These are phyloP conservation scores for Lasaia peninsularis DNA, from an alignment of 1,140 invertebrate species.

Conservation along the genomic window DNA sequence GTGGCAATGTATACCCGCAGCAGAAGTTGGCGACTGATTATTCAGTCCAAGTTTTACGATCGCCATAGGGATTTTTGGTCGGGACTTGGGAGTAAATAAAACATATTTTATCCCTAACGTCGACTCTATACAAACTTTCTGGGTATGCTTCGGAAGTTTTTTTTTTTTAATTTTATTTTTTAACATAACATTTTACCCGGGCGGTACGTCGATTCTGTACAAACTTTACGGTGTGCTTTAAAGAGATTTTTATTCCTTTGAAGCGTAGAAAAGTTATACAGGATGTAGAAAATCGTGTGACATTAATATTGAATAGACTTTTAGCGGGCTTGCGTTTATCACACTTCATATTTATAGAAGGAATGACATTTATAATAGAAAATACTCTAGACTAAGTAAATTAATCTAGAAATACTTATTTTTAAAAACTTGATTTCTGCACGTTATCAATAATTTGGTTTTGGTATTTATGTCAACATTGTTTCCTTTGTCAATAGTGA, in stretches of 20 bases:
- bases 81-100: conserved; percentile 22
- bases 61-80: conserved; percentile 24
- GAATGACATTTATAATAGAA: too few relatives aligned
- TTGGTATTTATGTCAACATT: too few relatives aligned
- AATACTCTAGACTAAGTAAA: too few relatives aligned
- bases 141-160: not conserved
- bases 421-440: too few relatives aligned
- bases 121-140: not conserved
- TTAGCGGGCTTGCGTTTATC: not conserved
- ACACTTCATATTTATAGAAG: not conserved
- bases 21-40: conserved; percentile 29
- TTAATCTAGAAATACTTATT: too few relatives aligned
- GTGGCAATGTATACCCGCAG: not conserved
- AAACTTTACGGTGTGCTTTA: conserved; percentile 1
- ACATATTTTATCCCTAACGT: conserved; percentile 13
- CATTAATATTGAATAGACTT: not conserved
- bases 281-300: not conserved
- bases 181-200: conserved; percentile 6
- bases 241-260: not conserved
- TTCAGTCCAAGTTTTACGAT: conserved; percentile 30
- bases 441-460: too few relatives aligned
- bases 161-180: not conserved
- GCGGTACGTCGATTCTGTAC: conserved; percentile 7
- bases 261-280: not conserved
- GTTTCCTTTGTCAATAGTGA: too few relatives aligned